These are phyloP conservation scores for Drepanosiphum platanoidis DNA, from an alignment of 2,888 invertebrate genomes.

Conservation along the genomic window DNA sequence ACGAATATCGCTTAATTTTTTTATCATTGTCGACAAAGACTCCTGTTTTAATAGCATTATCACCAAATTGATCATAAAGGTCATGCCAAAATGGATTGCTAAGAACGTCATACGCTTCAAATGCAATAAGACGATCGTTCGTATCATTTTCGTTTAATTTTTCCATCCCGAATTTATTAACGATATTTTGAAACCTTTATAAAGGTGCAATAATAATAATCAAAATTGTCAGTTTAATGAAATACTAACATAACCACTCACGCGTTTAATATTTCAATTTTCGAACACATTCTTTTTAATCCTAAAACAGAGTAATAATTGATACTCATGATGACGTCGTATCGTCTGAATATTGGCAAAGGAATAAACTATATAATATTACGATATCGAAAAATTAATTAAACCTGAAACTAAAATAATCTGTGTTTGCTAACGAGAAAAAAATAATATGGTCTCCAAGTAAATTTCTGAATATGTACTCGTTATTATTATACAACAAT, in stretches of 20 bases:
- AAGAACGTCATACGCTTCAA: constrained; percentile 47
- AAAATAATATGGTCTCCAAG: constrained; percentile 12
- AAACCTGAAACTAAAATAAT: not conserved
- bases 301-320: constrained; percentile 33
- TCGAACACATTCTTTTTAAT: constrained; percentile 27
- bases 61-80: constrained; percentile 30
- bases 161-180: constrained; percentile 38
- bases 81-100: constrained; percentile 25
- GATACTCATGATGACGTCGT: not conserved
- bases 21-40: not conserved
- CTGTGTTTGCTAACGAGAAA: not conserved
- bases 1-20: constrained; percentile 15
- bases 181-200: not conserved
- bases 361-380: too few species aligned
- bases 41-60: constrained; percentile 9
- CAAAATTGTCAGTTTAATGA: too few species aligned
- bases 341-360: too few species aligned
- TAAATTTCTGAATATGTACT: not conserved
- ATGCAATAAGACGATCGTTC: not conserved
- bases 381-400: too few species aligned
- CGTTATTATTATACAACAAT: too few species aligned
- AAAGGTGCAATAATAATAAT: not conserved
- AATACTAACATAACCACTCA: not conserved
- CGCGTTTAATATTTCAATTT: constrained; percentile 42
- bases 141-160: not conserved